phyloP scores from a whole-genome alignment of 2,113 vertebrate genomes.

The Parus major region DNA sequence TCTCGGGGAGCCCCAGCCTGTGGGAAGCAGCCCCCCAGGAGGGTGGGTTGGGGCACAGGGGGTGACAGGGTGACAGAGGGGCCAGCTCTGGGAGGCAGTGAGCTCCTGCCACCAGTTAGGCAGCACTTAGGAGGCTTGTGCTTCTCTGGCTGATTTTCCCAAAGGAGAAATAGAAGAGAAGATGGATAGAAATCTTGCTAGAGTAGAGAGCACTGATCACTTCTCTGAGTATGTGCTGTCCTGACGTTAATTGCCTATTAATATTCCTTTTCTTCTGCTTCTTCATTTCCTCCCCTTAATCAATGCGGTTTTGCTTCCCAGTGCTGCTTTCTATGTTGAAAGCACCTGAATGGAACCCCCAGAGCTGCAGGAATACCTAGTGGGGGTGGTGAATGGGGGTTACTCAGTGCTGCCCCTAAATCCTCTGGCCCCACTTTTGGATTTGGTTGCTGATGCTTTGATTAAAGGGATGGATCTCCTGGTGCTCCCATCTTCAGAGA shows the following conservation, averaged over 20 bases:
- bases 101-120: not conserved
- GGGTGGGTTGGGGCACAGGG: rapidly evolving
- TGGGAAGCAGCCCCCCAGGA: not conserved
- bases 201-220: not conserved
- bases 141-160: not conserved
- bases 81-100: not conserved
- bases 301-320: not conserved
- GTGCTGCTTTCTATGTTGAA: not conserved
- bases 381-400: rapidly evolving
- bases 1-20: not conserved
- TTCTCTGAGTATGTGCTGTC: not conserved
- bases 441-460: not conserved
- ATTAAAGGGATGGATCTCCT: not conserved
- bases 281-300: not conserved
- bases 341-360: not conserved
- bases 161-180: not conserved
- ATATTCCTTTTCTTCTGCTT: not conserved
- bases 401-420: not conserved
- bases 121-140: not conserved
- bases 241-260: not conserved
- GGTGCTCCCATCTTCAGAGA: not conserved
- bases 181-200: not conserved
- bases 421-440: not conserved
- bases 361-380: not conserved
- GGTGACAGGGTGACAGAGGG: not conserved